Evolutionary conservation across 1,140 invertebrate genomes (phyloP).

Genomic region (Orchesella cincta): DNA sequence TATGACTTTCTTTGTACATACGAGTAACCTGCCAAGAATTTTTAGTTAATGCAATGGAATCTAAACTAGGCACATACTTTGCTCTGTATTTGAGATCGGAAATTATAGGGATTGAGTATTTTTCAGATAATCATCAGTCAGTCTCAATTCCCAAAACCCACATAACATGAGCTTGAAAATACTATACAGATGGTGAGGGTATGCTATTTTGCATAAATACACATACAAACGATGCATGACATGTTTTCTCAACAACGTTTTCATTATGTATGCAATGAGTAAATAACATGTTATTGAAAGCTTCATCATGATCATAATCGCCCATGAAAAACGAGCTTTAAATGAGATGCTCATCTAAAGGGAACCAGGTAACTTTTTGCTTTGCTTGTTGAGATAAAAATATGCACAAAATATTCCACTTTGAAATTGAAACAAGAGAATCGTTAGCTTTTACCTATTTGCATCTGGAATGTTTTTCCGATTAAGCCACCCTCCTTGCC

Average conservation of each 20-base stretch:
- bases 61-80: too few relatives aligned
- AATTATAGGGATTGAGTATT: background rate
- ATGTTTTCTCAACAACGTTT: background rate
- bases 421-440: too few relatives aligned
- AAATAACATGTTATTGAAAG: constrained; percentile 25
- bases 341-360: constrained; percentile 3
- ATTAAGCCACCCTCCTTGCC: too few relatives aligned
- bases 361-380: too few relatives aligned
- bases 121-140: background rate
- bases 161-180: background rate
- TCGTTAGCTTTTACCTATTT: too few relatives aligned
- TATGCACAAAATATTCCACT: too few relatives aligned
- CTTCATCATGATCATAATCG: constrained; percentile 8
- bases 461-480: too few relatives aligned
- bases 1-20: too few relatives aligned
- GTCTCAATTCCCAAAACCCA: background rate
- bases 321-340: constrained; percentile 22
- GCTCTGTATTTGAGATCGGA: background rate
- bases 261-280: background rate
- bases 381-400: too few relatives aligned
- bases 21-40: too few relatives aligned
- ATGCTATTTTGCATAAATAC: background rate
- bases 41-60: too few relatives aligned
- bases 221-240: background rate
- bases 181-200: background rate